Conservation (phyloP, 2,113 vertebrate species). For the Vidua macroura region DNA sequence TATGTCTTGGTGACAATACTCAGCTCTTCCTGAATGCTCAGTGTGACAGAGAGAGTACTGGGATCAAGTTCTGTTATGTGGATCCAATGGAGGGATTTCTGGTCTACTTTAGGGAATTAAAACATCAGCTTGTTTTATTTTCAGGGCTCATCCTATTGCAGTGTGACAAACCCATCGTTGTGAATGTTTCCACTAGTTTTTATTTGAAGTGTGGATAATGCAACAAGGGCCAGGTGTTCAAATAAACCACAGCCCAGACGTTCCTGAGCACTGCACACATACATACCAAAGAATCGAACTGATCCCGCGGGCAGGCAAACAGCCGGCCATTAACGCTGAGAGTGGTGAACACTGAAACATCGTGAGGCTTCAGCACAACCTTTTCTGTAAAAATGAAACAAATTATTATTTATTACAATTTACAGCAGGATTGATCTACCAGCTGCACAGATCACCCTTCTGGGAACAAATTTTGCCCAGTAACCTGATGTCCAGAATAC, state of each 20-base stretch:
- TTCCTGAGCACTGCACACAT: background rate
- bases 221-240: background rate
- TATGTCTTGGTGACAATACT: background rate
- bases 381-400: conserved; percentile 85
- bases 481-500: background rate
- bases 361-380: conserved; percentile 89
- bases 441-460: background rate
- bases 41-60: background rate
- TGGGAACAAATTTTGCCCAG: background rate
- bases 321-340: conserved; percentile 92
- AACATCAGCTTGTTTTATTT: background rate
- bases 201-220: background rate
- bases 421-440: conserved; percentile 12
- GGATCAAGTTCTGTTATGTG: background rate
- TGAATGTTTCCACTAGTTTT: background rate
- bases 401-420: conserved; percentile 45
- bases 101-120: background rate
- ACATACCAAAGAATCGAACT: conserved; percentile 94
- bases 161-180: background rate
- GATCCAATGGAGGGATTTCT: background rate
- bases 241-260: background rate
- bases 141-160: background rate
- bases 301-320: conserved; percentile 90
- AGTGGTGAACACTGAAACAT: conserved; percentile 94
- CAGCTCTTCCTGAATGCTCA: background rate